Evolutionary conservation across 2,888 invertebrate genomes (phyloP), one percentile per base, ranked within the genome.

Genomic region (Metallyticus violacea): DNA sequence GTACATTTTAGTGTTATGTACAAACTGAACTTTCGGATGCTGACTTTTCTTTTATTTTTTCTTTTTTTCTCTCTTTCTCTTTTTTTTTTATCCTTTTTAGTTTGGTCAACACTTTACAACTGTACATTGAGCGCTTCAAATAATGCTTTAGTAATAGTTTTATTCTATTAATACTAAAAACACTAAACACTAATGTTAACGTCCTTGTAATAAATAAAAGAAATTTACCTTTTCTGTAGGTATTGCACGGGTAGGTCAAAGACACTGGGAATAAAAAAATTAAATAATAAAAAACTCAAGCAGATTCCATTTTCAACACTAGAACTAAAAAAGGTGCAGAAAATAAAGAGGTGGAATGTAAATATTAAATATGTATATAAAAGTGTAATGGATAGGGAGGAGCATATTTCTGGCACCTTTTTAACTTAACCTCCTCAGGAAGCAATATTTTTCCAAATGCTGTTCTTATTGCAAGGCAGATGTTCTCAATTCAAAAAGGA

Each of bases 61-160:
- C 25, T 82, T 77, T 27, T 85, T 81, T 27, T 80, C 7, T 80
- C 7, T 30, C 26, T 81, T 81, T 62, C 40, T 26, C 78, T 29
- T 83, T 40, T 77, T 77, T 77, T 7, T 77, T 25, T 81, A 15
- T 40, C 26, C 27, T 81, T 26, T 81, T 85, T 80, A 77, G 87
- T 85, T 86, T 84, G 87, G 77, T 83, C 83, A 83, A 77, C 83
- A 88, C 88, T 88, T 87, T 88, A 88, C 88, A 88, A 28, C 88
- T 88, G 88, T 88, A 88, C 88, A 88, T 88, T 88, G 88, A 88
- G 88, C 88, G 88, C 86, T 87, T 88, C 87, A 87, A 88, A 87
- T 88, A 85, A 87, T 82, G 77, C 22, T 28, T 77, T 83, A 77
- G 77, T 77, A 83, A 77, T 83, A 83, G 40, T 76, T 83, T 78